Evolutionary conservation across 1,140 invertebrate species (phyloP).

Genomic region (Camponotus vicinus): DNA sequence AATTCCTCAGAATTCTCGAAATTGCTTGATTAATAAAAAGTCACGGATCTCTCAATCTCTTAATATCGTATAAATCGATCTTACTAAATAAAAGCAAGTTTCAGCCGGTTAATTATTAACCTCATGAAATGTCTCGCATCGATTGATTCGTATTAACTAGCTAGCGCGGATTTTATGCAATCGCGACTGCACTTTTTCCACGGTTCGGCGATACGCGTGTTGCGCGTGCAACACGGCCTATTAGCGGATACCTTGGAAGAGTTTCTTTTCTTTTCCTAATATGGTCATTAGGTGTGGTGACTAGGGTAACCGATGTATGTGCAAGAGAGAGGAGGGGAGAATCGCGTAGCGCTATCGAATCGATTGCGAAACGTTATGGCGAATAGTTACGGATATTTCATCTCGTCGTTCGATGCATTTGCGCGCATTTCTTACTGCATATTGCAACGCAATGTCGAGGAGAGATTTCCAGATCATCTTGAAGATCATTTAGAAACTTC

Average conservation of each 20-base stretch:
- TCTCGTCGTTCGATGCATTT: background rate
- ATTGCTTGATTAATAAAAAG: background rate
- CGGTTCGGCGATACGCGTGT: conserved; percentile 13
- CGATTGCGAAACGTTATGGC: conserved; percentile 83
- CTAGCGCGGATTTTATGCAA: conserved; percentile 74
- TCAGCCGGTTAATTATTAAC: conserved; percentile 79
- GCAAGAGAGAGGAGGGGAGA: conserved; percentile 66
- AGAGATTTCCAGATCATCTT: conserved; percentile 42
- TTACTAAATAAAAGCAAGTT: background rate
- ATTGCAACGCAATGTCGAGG: background rate
- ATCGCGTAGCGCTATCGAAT: conserved; percentile 78
- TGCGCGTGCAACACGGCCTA: conserved; percentile 45
- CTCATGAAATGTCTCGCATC: conserved; percentile 54
- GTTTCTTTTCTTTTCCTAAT: conserved; percentile 82
- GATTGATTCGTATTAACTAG: conserved; percentile 68
- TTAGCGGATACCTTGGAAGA: conserved; percentile 70
- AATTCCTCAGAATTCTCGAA: conserved; percentile 6
- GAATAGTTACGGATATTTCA: conserved; percentile 5
- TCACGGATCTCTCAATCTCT: background rate
- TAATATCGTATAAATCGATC: background rate
- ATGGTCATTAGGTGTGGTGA: conserved; percentile 78
- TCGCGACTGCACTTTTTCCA: conserved; percentile 73
- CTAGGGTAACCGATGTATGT: conserved; percentile 19
- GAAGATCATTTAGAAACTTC: conserved; percentile 21
- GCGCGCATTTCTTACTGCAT: conserved; percentile 20